Evolutionary conservation across 2,113 vertebrate genomes (phyloP).

Genomic region (Mungos mungo): DNA sequence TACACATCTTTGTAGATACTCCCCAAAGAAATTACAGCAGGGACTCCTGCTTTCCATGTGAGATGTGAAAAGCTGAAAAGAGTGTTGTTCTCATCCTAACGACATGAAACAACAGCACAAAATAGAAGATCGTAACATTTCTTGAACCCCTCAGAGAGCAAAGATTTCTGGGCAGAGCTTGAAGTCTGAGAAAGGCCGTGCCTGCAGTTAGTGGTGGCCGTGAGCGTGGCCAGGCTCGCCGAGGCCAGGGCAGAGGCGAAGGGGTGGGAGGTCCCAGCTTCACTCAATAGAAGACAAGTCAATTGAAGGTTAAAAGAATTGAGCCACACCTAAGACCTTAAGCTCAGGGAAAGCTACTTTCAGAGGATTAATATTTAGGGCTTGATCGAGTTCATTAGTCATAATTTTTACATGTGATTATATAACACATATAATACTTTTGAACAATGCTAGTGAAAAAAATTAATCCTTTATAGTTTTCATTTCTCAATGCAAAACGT

Average conservation of each 20-base stretch:
- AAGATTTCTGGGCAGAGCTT: background rate
- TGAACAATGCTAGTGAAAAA: slow-evolving; percentile 9
- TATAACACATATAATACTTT: background rate
- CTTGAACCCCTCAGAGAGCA: background rate
- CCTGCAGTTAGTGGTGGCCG: background rate
- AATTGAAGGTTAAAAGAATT: background rate
- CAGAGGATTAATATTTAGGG: background rate
- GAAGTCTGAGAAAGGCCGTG: background rate
- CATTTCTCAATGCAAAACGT: background rate
- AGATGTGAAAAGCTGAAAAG: background rate
- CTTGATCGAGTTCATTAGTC: background rate
- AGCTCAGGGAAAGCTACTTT: background rate
- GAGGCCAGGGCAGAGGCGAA: background rate
- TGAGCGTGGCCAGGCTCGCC: accelerated
- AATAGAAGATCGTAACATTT: background rate
- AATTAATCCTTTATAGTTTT: background rate
- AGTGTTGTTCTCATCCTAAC: background rate
- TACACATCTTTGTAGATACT: background rate
- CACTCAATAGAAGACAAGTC: background rate
- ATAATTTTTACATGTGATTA: background rate
- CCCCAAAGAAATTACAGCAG: background rate
- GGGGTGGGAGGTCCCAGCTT: accelerated
- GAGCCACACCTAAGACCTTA: background rate
- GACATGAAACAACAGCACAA: background rate
- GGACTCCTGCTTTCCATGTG: background rate